A percentile compares a stretch with the other conserved stretches of the same genome.
These are phyloP conservation scores for Flabesymbios commensalis DNA, from an alignment of 2,888 invertebrate species.

Conservation along the genomic window DNA sequence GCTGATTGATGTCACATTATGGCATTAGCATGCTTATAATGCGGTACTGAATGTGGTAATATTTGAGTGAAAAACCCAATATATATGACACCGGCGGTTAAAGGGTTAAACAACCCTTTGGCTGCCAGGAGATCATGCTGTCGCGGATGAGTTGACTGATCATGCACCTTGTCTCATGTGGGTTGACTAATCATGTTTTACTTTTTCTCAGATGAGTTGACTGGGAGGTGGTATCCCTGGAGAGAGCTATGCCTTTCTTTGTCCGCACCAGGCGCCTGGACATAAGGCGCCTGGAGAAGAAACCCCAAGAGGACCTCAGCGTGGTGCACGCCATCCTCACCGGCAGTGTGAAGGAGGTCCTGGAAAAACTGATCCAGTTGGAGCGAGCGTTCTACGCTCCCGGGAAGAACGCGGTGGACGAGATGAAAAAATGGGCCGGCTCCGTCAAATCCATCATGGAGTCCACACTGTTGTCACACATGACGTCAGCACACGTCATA, in stretches of 20 bases:
- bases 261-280: conserved; percentile 18
- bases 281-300: conserved; percentile 17
- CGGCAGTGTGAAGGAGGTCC: conserved; percentile 12
- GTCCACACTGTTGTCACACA: conserved; percentile 39
- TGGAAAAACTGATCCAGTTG: conserved; percentile 34
- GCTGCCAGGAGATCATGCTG: no score
- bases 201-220: no score
- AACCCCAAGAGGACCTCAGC: conserved; percentile 25
- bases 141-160: no score
- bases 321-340: conserved; percentile 25
- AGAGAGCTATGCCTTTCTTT: conserved; percentile 20
- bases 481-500: conserved; percentile 40
- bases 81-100: no score
- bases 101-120: no score
- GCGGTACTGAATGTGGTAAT: no score
- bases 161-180: no score
- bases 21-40: no score
- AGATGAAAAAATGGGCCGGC: conserved; percentile 40
- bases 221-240: no score
- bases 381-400: conserved; percentile 49
- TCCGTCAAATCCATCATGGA: conserved; percentile 43
- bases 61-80: no score
- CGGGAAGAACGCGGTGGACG: conserved; percentile 39
- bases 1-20: no score
- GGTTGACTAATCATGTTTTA: no score